Conservation (phyloP, 64 coral and sea anemone species). For the Cladopsammia gracilis region DNA sequence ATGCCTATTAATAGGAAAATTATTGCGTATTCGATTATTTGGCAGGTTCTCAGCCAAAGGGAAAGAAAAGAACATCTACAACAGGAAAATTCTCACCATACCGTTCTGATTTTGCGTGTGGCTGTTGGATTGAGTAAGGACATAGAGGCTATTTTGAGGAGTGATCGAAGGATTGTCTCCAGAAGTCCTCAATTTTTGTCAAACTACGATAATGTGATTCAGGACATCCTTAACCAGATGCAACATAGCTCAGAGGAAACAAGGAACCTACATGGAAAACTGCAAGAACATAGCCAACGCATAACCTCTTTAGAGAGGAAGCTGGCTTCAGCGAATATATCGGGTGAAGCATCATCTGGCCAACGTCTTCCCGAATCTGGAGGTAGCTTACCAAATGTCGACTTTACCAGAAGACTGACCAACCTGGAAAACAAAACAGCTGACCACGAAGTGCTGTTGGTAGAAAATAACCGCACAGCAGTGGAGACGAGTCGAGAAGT, state of each 20-base stretch:
- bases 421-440: constrained; percentile 15
- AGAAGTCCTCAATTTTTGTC: neutral
- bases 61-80: constrained; percentile 1
- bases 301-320: constrained; percentile 4
- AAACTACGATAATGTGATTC: constrained; percentile 10
- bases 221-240: neutral
- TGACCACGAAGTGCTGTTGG: constrained; percentile 18
- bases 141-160: neutral
- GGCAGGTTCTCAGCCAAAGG: constrained; percentile 14
- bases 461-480: constrained; percentile 12
- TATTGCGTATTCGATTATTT: neutral
- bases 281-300: neutral
- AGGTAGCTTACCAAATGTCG: neutral
- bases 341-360: neutral
- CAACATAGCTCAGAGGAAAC: neutral
- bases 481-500: neutral
- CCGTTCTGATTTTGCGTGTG: neutral
- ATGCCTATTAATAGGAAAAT: neutral
- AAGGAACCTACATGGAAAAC: neutral
- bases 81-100: neutral
- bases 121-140: neutral
- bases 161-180: neutral
- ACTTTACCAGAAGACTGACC: neutral
- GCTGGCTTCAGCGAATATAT: neutral
- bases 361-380: neutral